A percentile compares a stretch with the other conserved stretches of the same genome.
phyloP scores from a whole-genome alignment of 1,140 invertebrate genomes.

The Drosophila elegans region DNA sequence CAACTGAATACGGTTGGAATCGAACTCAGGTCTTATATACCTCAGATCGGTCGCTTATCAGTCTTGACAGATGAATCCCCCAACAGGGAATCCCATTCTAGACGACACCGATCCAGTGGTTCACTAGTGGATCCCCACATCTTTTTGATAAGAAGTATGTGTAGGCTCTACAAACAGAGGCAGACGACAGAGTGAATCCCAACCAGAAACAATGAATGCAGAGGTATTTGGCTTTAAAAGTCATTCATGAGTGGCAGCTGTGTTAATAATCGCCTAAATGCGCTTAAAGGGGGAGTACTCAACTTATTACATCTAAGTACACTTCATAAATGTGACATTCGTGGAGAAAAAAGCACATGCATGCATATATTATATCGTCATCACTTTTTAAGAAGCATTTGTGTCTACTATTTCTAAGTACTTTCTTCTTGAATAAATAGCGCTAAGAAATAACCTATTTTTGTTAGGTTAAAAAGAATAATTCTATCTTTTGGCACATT shows the following conservation, averaged over 20 bases:
- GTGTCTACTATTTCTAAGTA: too few relatives aligned
- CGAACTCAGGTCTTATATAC: constrained; percentile 11
- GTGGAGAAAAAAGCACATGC: too few relatives aligned
- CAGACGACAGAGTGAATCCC: constrained; percentile 19
- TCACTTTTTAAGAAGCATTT: too few relatives aligned
- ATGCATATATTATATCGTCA: too few relatives aligned
- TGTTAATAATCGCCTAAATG: background rate
- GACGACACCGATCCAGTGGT: constrained; percentile 21
- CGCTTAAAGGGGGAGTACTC: constrained; percentile 1
- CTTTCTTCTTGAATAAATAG: too few relatives aligned
- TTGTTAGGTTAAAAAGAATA: too few relatives aligned
- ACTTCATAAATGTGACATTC: too few relatives aligned
- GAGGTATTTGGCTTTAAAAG: constrained; percentile 10
- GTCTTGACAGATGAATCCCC: constrained; percentile 37
- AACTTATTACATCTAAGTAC: background rate
- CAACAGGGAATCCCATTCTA: constrained; percentile 41
- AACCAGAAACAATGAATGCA: constrained; percentile 7
- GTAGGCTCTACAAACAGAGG: constrained; percentile 8
- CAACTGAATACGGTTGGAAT: constrained; percentile 24
- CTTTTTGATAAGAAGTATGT: constrained; percentile 45
- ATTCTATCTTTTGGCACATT: too few relatives aligned
- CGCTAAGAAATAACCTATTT: too few relatives aligned
- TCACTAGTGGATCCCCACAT: constrained; percentile 57
- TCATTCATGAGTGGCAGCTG: constrained; percentile 14
- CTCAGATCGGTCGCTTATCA: constrained; percentile 33